Base-by-base conservation (phyloP, 2,113 vertebrate genomes). In the Canis aureus region DNA sequence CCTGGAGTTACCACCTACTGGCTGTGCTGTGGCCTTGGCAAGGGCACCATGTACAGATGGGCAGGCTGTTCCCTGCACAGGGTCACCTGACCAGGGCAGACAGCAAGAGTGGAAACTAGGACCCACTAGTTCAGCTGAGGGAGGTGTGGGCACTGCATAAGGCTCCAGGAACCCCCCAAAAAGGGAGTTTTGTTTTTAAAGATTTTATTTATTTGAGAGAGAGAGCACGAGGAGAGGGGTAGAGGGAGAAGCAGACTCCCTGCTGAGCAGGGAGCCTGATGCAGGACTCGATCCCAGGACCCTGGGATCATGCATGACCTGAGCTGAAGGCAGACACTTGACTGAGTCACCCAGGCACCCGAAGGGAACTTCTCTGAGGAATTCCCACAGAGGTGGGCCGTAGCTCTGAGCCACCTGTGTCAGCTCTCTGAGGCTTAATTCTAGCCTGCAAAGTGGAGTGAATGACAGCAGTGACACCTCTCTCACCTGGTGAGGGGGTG, bases 401-500 rank as follows among this genome's bases (percentile, higher is more conserved):
- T 23, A 59, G 67, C 79, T 78, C 86, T 0, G 1, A 25, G 19
- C 25, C 7, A 12, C 67, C 80, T 53, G 17, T 0, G 3, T 0
- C 10, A 13, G 35, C 23, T 15, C 73, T 32, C 49, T 17, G 60
- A n/a, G 35, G 51, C 83, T 73, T 78, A 8, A 11, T 6, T 38
- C 43, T 19, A 25, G 66, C 27, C 66, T 25, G 12, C 25, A 32
- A 13, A 17, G 13, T 0, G 38, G 22, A 76, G 66, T 43, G 16
- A 7, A 17, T 11, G 53, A 91, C 4, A 71, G 15, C 60, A 29
- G 17, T 62, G 0, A 7, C 4, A 2, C 38, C 38, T 59, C 16
- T 51, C 74, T 43, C 10, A 0, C n/a, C 0, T 2, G 53, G 57
- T 3, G 0, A 55, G 67, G 0, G 0, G 29, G 5, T 0, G 23